Evolutionary conservation across 2,113 vertebrate species (phyloP), one percentile per base, ranked within the genome.

Genomic region (Aptenodytes patagonicus): DNA sequence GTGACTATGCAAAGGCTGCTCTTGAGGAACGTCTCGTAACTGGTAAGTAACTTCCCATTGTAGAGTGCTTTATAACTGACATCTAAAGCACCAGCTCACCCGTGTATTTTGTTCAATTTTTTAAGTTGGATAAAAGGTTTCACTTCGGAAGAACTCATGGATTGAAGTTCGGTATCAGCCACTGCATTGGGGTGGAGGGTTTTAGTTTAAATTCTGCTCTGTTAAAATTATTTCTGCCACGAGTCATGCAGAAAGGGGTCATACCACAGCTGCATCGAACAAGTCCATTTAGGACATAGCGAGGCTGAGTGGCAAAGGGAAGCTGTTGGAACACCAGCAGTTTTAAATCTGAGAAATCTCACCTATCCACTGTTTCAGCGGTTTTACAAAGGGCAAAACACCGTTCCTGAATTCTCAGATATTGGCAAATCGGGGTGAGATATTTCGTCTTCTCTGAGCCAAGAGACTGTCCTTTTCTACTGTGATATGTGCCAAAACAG

Each of bases 21-120:
- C 52, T 49, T 46, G 75, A 73, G 90, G 71, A 77, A 64, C 24
- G 9, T 7, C 95, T 85, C 15, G 1, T 4, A 26, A 31, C 69
- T 51, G 97, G 97, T 97, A 97, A 98, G 97, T 97, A 92, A 72
- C 46, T 65, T 89, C 70, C 77, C 17, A 1, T 80, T 83, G 78
- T 62, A 64, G 66, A 83, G 94, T 47, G 92, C 95, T 91, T 69
- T 69, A 11, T 46, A 69, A 13, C 44, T 61, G 94, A 13, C 89
- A 9, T 42, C 76, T 61, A 3, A 76, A 94, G 89, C 95, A 94
- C 83, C 78, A 34, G 87, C 72, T 87, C 73, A 17, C 25, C 62
- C 3, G 0, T 42, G 47, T 25, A 1, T 51, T 44, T 16, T 21
- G 52, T 47, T 54, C 31, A 2, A 2, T 12, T 55, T 68, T 49